Percentiles rank a stretch among this genome's conserved stretches.
These are phyloP conservation scores for Odontocerum albicorne DNA, from an alignment of 2,888 invertebrate species.

Conservation along the genomic window DNA sequence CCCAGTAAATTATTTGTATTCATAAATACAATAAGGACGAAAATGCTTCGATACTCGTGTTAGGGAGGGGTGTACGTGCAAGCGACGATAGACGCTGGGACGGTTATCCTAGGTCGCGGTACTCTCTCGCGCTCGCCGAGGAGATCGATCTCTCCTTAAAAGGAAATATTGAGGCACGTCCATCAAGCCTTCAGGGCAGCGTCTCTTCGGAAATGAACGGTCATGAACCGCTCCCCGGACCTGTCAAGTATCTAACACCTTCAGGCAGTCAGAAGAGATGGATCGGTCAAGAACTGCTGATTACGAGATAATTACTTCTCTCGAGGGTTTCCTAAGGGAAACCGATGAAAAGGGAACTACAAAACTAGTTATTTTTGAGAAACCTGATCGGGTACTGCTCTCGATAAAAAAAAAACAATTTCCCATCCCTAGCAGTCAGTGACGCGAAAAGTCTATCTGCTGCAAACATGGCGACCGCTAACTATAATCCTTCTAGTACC, in stretches of 20 bases:
- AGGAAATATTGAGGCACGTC: slow-evolving; percentile 24
- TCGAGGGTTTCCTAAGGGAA: too few species aligned
- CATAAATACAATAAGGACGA: background rate
- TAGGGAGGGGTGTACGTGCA: slow-evolving; percentile 12
- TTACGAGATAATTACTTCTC: too few species aligned
- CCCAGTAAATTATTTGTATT: too few species aligned
- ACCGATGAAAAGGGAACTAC: too few species aligned
- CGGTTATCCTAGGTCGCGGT: slow-evolving; percentile 28
- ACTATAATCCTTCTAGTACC: slow-evolving; percentile 50
- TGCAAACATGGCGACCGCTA: slow-evolving; percentile 62
- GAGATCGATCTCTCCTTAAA: slow-evolving; percentile 31
- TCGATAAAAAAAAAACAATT: too few species aligned
- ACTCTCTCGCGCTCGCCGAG: slow-evolving; percentile 10
- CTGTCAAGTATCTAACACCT: slow-evolving; percentile 21
- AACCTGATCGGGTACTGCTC: too few species aligned
- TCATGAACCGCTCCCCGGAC: slow-evolving; percentile 7
- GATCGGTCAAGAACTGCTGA: too few species aligned
- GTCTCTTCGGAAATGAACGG: slow-evolving; percentile 14
- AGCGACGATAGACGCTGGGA: slow-evolving; percentile 4
- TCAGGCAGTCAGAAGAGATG: background rate
- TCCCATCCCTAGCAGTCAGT: too few species aligned
- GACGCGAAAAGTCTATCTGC: slow-evolving; percentile 38
- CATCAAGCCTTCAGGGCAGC: slow-evolving; percentile 9
- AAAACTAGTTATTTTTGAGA: too few species aligned
- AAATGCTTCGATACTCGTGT: slow-evolving; percentile 1